A percentile compares a stretch with the other conserved stretches of the same genome.
These are phyloP conservation scores for Scolopax bukidnonensis DNA, from an alignment of 2,797 vertebrate genomes.

Conservation along the genomic window DNA sequence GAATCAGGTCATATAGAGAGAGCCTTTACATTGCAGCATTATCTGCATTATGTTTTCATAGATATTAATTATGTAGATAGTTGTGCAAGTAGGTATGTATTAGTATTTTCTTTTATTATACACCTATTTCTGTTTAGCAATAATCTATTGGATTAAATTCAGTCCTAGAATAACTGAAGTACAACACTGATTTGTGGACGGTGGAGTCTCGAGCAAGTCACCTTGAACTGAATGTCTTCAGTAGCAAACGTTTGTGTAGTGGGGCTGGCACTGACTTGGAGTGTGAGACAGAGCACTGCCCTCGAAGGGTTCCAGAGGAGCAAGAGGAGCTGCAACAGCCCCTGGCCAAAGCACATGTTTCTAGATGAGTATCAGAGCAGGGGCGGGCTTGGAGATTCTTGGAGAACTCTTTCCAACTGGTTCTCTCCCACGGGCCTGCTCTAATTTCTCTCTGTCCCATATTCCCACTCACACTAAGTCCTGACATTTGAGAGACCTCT, in stretches of 20 bases:
- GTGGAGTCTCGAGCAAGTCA: neutral
- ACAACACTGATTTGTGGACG: neutral
- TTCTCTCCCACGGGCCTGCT: neutral
- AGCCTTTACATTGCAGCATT: neutral
- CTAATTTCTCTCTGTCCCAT: neutral
- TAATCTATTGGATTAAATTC: neutral
- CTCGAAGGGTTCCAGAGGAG: neutral
- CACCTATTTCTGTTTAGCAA: neutral
- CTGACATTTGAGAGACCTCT: neutral
- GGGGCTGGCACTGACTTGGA: neutral
- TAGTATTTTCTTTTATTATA: neutral
- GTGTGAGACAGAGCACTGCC: neutral
- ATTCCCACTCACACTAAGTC: neutral
- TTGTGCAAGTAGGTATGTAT: neutral
- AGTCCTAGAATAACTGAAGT: neutral
- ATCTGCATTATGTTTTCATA: neutral
- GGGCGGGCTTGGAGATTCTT: too few relatives aligned
- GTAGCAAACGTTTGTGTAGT: fast-evolving
- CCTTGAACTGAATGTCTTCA: neutral
- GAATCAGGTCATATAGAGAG: neutral
- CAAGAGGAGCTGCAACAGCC: neutral
- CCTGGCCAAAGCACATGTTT: neutral
- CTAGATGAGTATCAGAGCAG: neutral
- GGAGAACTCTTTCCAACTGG: neutral
- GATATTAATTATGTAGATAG: neutral